Evolutionary conservation across 2,113 vertebrate species (phyloP).

Genomic region (Polypterus senegalus): DNA sequence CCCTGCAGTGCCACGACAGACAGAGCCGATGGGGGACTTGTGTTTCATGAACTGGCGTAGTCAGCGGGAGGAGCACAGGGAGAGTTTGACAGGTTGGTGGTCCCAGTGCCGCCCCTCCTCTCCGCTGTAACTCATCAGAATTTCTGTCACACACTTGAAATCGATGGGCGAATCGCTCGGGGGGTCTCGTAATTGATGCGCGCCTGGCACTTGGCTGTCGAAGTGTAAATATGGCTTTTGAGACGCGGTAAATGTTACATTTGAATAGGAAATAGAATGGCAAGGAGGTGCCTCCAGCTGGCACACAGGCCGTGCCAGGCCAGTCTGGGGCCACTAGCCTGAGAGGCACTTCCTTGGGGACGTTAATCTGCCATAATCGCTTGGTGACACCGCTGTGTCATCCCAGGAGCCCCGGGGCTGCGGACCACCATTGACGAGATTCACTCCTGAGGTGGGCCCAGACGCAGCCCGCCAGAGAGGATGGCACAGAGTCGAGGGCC

Average conservation of each 20-base stretch:
- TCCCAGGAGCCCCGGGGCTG: too few species aligned
- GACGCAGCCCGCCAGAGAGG: too few species aligned
- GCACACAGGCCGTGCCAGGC: background rate
- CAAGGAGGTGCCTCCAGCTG: slow-evolving; percentile 2
- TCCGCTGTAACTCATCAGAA: slow-evolving; percentile 3
- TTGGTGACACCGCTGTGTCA: too few species aligned
- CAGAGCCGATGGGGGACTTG: background rate
- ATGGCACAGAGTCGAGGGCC: too few species aligned
- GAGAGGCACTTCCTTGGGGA: too few species aligned
- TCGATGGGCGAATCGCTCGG: background rate
- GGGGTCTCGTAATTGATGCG: slow-evolving; percentile 14
- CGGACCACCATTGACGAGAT: background rate
- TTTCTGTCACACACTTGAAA: too few species aligned
- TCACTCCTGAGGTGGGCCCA: slow-evolving; percentile 5
- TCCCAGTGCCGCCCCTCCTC: background rate
- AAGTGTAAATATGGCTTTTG: slow-evolving; percentile 43
- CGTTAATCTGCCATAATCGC: too few species aligned
- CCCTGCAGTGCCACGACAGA: background rate
- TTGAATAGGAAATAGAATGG: slow-evolving; percentile 38
- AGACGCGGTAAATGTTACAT: slow-evolving; percentile 48
- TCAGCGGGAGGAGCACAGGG: background rate
- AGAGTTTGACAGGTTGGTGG: background rate
- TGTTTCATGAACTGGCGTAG: background rate
- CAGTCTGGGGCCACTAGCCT: too few species aligned
- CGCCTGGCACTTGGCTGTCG: slow-evolving; percentile 30